phyloP scores from a whole-genome alignment of 2,113 vertebrate genomes.

The Paramormyrops kingsleyae region DNA sequence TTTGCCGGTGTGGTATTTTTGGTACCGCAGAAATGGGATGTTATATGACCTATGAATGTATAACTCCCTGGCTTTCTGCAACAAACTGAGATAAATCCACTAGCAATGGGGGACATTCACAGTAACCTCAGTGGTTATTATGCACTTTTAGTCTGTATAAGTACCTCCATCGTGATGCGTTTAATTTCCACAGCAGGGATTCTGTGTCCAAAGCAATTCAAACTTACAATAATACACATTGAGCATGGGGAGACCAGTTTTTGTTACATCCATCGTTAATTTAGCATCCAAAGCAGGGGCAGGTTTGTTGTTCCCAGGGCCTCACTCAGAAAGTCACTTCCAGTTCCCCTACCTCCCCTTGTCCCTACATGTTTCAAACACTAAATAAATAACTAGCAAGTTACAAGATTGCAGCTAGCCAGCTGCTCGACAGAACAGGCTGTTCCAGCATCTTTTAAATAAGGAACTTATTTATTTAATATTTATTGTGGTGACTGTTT shows the following conservation, averaged over 20 bases:
- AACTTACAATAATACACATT: too few species aligned
- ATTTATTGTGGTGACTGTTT: background rate
- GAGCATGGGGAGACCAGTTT: background rate
- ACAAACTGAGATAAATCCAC: constrained; percentile 1
- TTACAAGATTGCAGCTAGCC: background rate
- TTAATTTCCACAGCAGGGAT: background rate
- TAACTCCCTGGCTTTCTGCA: background rate
- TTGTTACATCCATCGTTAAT: background rate
- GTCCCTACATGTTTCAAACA: background rate
- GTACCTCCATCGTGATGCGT: background rate
- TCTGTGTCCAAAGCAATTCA: background rate
- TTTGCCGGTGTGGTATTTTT: background rate
- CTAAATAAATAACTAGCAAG: background rate
- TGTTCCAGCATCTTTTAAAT: background rate
- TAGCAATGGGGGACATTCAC: background rate
- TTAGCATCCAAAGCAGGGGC: background rate
- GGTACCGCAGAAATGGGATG: background rate
- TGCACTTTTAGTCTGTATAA: background rate
- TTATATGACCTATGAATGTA: background rate
- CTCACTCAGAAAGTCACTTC: background rate
- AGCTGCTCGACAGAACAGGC: background rate
- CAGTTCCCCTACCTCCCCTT: background rate
- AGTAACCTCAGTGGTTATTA: background rate
- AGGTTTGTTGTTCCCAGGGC: background rate
- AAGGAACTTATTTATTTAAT: background rate